Evolutionary conservation across 2,888 invertebrate species (phyloP).

Genomic region (Clanis bilineata): DNA sequence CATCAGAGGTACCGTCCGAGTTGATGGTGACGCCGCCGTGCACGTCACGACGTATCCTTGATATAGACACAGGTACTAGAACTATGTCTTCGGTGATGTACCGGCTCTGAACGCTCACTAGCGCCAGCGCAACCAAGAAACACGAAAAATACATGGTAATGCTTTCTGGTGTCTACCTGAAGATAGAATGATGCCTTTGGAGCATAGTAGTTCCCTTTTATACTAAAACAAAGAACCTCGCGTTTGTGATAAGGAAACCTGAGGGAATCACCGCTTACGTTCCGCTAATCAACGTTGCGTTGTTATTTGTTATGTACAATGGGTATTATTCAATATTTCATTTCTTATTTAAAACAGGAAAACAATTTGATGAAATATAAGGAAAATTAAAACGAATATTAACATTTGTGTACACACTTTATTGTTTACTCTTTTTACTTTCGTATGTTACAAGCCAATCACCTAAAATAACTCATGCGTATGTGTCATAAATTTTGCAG

Average conservation of each 20-base stretch:
- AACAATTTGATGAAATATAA: not conserved
- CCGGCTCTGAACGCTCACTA: slow-evolving; percentile 3
- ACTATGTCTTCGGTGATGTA: slow-evolving; percentile 8
- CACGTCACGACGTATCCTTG: not conserved
- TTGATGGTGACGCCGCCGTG: slow-evolving; percentile 34
- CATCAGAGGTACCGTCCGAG: slow-evolving; percentile 36
- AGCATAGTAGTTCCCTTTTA: not conserved
- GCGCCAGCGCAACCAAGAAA: slow-evolving; percentile 3
- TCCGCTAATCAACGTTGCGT: not conserved
- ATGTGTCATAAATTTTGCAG: too few species aligned
- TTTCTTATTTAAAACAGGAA: not conserved
- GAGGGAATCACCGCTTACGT: slow-evolving; percentile 3
- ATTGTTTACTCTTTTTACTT: too few species aligned
- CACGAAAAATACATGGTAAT: not conserved
- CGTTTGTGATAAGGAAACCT: not conserved
- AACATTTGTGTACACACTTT: too few species aligned
- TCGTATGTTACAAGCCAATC: too few species aligned
- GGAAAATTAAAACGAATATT: not conserved
- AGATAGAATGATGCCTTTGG: not conserved
- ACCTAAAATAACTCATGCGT: too few species aligned
- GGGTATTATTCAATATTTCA: not conserved
- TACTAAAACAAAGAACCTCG: not conserved
- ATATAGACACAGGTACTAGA: not conserved
- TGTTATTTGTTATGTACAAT: not conserved
- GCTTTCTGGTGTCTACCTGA: not conserved